Evolutionary conservation across 2,888 invertebrate species (phyloP).

Genomic region (Acronicta leporina): DNA sequence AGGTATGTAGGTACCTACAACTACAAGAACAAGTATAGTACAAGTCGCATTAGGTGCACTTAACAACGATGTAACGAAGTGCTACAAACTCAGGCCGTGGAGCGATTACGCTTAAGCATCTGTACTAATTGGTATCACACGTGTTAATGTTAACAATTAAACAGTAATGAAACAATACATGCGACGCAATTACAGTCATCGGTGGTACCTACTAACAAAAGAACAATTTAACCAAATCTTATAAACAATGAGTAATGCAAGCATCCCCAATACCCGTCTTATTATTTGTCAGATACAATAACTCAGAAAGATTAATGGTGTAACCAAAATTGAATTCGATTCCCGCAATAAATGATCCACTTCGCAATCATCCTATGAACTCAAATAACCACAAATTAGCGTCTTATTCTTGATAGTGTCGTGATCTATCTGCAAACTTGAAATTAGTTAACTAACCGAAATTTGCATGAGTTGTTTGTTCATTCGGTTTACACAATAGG

Average conservation of each 20-base stretch:
- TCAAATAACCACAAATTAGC: slow-evolving; percentile 42
- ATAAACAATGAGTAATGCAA: slow-evolving; percentile 23
- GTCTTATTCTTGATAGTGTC: slow-evolving; percentile 52
- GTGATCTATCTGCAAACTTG: slow-evolving; percentile 66
- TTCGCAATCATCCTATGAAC: slow-evolving; percentile 28
- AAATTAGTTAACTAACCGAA: slow-evolving; percentile 73
- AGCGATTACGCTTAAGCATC: slow-evolving; percentile 60
- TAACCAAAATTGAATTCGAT: slow-evolving; percentile 43
- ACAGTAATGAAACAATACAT: slow-evolving; percentile 47
- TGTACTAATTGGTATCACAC: slow-evolving; percentile 63
- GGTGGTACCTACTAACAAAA: background rate
- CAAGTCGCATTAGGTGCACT: slow-evolving; percentile 53
- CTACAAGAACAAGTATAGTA: slow-evolving; percentile 32
- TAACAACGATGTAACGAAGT: slow-evolving; percentile 52
- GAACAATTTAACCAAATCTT: slow-evolving; percentile 5
- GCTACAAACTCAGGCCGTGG: slow-evolving; percentile 50
- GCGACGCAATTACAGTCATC: slow-evolving; percentile 19
- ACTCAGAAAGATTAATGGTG: slow-evolving; percentile 38
- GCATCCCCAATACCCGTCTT: slow-evolving; percentile 24
- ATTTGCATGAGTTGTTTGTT: slow-evolving; percentile 74
- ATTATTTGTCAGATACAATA: slow-evolving; percentile 39
- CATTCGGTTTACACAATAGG: slow-evolving; percentile 71
- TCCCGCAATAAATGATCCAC: slow-evolving; percentile 38
- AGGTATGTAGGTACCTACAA: slow-evolving; percentile 20
- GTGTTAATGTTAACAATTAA: slow-evolving; percentile 67